Percentiles rank a stretch among this genome's conserved stretches.
Evolutionary conservation across 2,797 vertebrate species (phyloP).

Genomic region (Enteromius trimaculatus): DNA sequence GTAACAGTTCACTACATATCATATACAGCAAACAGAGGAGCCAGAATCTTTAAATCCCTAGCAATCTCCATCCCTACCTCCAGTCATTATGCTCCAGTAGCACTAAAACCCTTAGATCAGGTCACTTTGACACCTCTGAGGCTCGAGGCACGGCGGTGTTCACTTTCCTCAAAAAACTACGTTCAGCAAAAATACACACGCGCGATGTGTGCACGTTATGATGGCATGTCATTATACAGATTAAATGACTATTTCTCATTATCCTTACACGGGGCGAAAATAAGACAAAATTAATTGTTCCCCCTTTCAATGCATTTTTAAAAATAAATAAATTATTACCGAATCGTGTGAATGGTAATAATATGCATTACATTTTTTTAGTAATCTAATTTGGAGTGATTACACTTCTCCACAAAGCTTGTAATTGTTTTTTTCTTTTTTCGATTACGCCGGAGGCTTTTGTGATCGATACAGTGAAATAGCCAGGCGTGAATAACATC

Average conservation of each 20-base stretch:
- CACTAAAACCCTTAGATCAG: not conserved
- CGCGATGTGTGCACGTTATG: constrained; percentile 5
- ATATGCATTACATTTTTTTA: constrained; percentile 76
- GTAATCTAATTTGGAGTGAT: constrained; percentile 78
- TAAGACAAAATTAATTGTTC: constrained; percentile 34
- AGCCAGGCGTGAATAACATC: constrained; percentile 81
- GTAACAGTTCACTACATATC: constrained; percentile 75
- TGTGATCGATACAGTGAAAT: constrained; percentile 83
- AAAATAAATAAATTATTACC: constrained; percentile 80
- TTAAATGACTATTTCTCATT: constrained; percentile 51
- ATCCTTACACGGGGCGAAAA: constrained; percentile 40
- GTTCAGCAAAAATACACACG: not conserved
- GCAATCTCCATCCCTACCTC: not conserved
- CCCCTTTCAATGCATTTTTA: constrained; percentile 33
- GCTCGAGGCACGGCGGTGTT: not conserved
- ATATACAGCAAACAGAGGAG: not conserved
- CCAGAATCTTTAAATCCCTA: constrained; percentile 1
- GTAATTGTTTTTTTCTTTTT: constrained; percentile 90
- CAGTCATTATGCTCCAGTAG: not conserved
- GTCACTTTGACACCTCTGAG: not conserved
- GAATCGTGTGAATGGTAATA: constrained; percentile 84
- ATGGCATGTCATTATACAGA: constrained; percentile 52
- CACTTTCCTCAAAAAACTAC: not conserved
- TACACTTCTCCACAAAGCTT: constrained; percentile 80
- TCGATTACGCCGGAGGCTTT: constrained; percentile 83